Evolutionary conservation across 30 jellyfish, hydroid and myxozoan species (phyloP), one percentile per base, ranked within the genome.

Genomic region (Sanderia malayensis): DNA sequence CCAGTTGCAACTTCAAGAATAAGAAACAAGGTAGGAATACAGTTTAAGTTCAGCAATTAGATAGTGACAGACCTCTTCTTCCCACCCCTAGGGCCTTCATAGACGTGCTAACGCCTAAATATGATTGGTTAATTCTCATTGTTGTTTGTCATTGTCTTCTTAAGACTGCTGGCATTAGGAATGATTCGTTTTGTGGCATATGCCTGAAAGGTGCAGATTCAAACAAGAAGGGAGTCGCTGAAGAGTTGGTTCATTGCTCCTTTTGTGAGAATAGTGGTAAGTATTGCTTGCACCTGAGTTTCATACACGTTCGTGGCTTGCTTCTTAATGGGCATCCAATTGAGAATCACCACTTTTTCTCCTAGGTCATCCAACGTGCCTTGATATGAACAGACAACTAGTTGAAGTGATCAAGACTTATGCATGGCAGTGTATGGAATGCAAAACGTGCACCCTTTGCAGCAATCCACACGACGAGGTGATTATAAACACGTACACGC

Each of bases 391-490:
- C 77, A 58, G 94, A 32, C 93, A 80, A 37, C 80, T 92, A 2
- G 92, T 92, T 10, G 59, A 79, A 34, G 95, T 92, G 17, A 92
- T 92, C 58, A 78, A 85, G 46, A 76, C 91, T 0, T 92, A 92
- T 52, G 28, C 95, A 6, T 92, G 98, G 98, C 98, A 92, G 34
- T 92, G 98, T 52, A 92, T 92, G 98, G 98, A 92, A 62, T 92
- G 98, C 79, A 92, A 92, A 52, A 85, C 93, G 8, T 92, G 98
- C 71, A 92, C 96, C 0, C 67, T 72, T 28, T 92, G 98, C 81
- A 79, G 83, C 45, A 94, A 94, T 68, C 98, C 98, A 44, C 98
- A 92, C 65, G 98, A 92, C 60, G 98, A 92, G 92, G 98, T 90
- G 31, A 6, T n/a, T 49, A 3, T 46, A 2, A 33, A 67, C 9